phyloP scores from a whole-genome alignment of 2,797 vertebrate species.

The Cuniculus paca region DNA sequence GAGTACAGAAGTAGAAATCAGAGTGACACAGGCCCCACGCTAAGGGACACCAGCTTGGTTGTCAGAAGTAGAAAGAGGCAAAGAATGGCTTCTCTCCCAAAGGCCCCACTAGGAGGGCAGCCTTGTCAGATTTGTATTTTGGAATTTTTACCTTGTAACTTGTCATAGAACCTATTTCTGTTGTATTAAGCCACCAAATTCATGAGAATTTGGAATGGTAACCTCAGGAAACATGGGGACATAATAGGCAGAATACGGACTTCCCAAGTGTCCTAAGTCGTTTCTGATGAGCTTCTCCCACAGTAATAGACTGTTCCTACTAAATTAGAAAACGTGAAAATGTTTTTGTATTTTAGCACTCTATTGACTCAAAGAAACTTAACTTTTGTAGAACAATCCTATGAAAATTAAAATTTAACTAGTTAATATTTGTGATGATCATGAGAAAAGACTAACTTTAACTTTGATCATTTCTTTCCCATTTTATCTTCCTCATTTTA shows the following conservation, averaged over 20 bases:
- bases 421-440: background rate
- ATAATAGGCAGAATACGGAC: background rate
- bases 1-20: background rate
- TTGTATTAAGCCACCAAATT: background rate
- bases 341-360: background rate
- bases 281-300: background rate
- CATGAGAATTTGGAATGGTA: background rate
- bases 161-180: background rate
- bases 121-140: too few relatives aligned
- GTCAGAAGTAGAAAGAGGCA: background rate
- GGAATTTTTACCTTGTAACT: background rate
- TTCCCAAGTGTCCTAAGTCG: background rate
- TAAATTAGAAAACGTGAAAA: background rate
- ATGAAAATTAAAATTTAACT: background rate
- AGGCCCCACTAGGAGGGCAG: accelerated
- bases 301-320: background rate
- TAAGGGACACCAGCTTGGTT: background rate
- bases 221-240: background rate
- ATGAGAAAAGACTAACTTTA: background rate
- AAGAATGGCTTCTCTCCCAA: background rate
- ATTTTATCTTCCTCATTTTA: background rate
- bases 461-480: background rate
- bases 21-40: background rate
- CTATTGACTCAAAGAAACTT: background rate
- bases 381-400: background rate